These are phyloP conservation scores for Globia sparganii DNA, from an alignment of 2,888 invertebrate genomes.

Conservation along the genomic window DNA sequence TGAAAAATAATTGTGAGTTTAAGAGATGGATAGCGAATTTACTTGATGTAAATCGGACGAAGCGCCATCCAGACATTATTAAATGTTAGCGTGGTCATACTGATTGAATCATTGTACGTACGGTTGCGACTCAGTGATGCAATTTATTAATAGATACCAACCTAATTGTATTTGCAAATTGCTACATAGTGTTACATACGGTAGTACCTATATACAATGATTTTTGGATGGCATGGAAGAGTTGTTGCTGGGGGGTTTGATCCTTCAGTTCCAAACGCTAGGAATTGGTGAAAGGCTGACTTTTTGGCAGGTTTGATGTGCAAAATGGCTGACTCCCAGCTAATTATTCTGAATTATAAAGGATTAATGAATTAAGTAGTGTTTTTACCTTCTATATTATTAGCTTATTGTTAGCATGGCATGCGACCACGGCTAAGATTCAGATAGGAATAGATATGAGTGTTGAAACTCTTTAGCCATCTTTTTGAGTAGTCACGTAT, in stretches of 20 bases:
- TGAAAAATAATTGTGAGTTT: background rate
- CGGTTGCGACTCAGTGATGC: background rate
- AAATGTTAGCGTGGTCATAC: slow-evolving; percentile 18
- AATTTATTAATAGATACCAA: slow-evolving; percentile 1
- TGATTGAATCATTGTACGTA: slow-evolving; percentile 16
- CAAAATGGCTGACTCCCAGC: background rate
- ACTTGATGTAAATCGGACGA: background rate
- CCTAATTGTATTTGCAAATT: background rate
- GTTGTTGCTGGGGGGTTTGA: background rate
- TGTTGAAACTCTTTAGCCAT: background rate
- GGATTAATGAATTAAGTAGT: background rate
- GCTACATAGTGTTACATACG: background rate
- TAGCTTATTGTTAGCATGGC: background rate
- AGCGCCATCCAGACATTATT: background rate
- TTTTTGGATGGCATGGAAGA: background rate
- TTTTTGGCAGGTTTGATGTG: background rate
- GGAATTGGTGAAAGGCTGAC: background rate
- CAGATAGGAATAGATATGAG: background rate
- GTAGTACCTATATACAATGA: background rate
- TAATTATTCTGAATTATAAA: background rate
- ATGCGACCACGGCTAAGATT: background rate
- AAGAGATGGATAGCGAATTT: background rate
- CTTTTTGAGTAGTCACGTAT: background rate
- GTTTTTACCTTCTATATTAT: too few relatives aligned
- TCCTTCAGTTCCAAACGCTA: too few relatives aligned